Evolutionary conservation across 2,113 vertebrate species (phyloP).

Genomic region (Malaclemys terrapin): DNA sequence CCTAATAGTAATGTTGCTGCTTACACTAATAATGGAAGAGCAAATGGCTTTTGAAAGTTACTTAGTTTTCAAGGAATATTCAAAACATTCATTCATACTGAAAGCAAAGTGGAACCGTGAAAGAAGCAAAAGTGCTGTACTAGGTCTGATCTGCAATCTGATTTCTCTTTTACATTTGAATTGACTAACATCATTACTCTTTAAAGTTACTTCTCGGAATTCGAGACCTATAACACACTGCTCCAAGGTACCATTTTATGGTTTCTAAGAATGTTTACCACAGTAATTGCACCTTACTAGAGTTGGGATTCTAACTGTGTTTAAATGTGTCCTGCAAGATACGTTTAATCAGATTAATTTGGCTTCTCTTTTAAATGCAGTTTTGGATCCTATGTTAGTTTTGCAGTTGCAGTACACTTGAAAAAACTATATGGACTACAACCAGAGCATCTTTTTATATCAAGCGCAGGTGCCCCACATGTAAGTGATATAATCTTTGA

Average conservation of each 20-base stretch:
- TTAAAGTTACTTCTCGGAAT: not conserved
- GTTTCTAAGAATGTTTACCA: not conserved
- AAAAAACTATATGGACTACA: conserved; percentile 84
- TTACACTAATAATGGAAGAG: not conserved
- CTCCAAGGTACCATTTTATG: rapidly evolving
- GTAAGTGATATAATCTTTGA: conserved; percentile 75
- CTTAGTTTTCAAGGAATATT: not conserved
- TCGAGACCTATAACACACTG: not conserved
- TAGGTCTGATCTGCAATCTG: not conserved
- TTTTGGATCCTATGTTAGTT: conserved; percentile 82
- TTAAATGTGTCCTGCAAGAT: not conserved
- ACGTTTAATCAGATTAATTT: not conserved
- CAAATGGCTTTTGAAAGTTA: not conserved
- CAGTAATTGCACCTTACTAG: not conserved
- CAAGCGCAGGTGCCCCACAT: conserved; percentile 79
- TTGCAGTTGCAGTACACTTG: conserved; percentile 80
- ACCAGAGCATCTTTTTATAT: conserved; percentile 86
- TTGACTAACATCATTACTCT: not conserved
- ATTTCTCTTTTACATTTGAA: not conserved
- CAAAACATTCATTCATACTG: not conserved
- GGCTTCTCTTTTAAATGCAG: conserved; percentile 69
- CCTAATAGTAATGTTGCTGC: not conserved
- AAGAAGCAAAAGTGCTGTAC: not conserved
- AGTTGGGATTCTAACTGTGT: not conserved
- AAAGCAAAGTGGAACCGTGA: not conserved